phyloP scores from a whole-genome alignment of 2,797 vertebrate species.

The Oryzias dopingdopingensis region DNA sequence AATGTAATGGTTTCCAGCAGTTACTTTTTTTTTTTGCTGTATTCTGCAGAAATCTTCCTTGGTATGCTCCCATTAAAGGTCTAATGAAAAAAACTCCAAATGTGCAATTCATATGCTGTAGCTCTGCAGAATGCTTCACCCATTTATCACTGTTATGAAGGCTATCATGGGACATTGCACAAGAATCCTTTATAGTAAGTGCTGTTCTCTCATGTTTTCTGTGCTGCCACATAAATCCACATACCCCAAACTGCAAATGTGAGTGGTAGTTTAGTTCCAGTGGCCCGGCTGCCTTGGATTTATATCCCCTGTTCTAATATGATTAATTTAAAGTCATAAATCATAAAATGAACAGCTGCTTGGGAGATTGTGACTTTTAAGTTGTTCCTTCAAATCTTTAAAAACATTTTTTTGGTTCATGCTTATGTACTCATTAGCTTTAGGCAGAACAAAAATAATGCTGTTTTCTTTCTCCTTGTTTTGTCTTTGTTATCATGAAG shows the following conservation, averaged over 20 bases:
- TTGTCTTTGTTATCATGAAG: no score
- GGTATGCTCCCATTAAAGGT: conserved; percentile 5
- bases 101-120: conserved; percentile 49
- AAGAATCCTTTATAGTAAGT: conserved; percentile 63
- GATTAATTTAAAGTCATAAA: conserved; percentile 24
- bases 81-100: conserved; percentile 32
- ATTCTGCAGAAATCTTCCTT: conserved; percentile 27
- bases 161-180: conserved; percentile 67
- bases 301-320: conserved; percentile 22
- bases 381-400: no score
- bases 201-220: conserved; percentile 52
- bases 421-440: no score
- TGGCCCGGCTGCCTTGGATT: conserved; percentile 39
- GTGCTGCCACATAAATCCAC: conserved; percentile 51
- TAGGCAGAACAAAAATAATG: no score
- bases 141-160: conserved; percentile 71
- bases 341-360: conserved; percentile 5
- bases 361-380: no score
- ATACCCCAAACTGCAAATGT: conserved; percentile 33
- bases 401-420: no score
- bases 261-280: conserved; percentile 18
- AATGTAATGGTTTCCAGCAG: conserved; percentile 21
- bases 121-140: conserved; percentile 39
- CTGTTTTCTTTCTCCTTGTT: no score
- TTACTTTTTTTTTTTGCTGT: conserved; percentile 21